These are phyloP conservation scores for Xylota segnis DNA, from an alignment of 2,888 invertebrate genomes.

Conservation along the genomic window DNA sequence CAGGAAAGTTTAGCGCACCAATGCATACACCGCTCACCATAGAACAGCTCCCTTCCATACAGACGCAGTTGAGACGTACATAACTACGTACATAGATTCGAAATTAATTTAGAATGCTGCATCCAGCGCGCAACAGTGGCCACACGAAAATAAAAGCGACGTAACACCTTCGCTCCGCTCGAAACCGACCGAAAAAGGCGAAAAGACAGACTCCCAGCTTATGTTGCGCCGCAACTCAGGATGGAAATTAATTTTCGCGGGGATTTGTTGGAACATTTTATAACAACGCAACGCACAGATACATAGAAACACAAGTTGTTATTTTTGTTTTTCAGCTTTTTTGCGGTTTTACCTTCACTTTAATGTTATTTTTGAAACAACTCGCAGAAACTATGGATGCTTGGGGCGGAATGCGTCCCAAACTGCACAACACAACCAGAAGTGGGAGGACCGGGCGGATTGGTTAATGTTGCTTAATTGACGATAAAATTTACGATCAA, in stretches of 20 bases:
- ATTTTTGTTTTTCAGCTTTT: slow-evolving; percentile 12
- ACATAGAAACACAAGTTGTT: not conserved
- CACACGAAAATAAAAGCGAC: slow-evolving; percentile 56
- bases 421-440: slow-evolving; percentile 17
- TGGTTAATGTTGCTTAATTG: slow-evolving; percentile 71
- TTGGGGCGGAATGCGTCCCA: slow-evolving; percentile 39
- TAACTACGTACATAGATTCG: slow-evolving; percentile 44
- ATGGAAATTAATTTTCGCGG: slow-evolving; percentile 68
- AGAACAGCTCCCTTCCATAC: slow-evolving; percentile 1
- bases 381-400: slow-evolving; percentile 40
- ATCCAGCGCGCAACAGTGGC: slow-evolving; percentile 58
- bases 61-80: slow-evolving; percentile 27
- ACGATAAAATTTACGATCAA: slow-evolving; percentile 75
- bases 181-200: slow-evolving; percentile 17
- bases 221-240: slow-evolving; percentile 43
- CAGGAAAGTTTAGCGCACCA: slow-evolving; percentile 68
- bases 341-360: slow-evolving; percentile 6
- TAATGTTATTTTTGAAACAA: slow-evolving; percentile 35
- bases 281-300: slow-evolving; percentile 34
- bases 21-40: slow-evolving; percentile 53
- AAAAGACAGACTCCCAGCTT: slow-evolving; percentile 42
- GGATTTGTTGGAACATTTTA: slow-evolving; percentile 53
- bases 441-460: slow-evolving; percentile 4
- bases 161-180: slow-evolving; percentile 34
- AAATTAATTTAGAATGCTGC: slow-evolving; percentile 72